phyloP scores from a whole-genome alignment of 2,888 invertebrate species.

The Smittia sp. region DNA sequence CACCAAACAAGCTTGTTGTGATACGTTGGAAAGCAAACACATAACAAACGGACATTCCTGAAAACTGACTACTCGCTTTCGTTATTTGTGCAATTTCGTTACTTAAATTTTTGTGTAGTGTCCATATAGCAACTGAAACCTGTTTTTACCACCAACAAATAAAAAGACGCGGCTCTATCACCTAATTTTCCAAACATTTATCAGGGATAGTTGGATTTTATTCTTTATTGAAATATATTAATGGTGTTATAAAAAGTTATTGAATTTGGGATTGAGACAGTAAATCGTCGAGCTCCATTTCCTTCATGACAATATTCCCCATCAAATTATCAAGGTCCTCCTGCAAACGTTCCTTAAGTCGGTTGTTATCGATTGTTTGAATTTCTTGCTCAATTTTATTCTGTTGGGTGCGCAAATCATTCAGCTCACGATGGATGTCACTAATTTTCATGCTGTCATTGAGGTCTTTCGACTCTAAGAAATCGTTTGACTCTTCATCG shows the following conservation, averaged over 20 bases:
- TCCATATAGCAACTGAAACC: too few relatives aligned
- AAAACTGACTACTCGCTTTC: too few relatives aligned
- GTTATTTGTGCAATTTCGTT: too few relatives aligned
- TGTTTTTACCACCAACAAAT: too few relatives aligned
- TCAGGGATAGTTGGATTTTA: too few relatives aligned
- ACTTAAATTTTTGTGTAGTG: too few relatives aligned
- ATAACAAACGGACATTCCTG: background rate
- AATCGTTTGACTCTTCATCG: conserved; percentile 14
- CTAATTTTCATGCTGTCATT: conserved; percentile 60
- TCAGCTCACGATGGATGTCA: conserved; percentile 69
- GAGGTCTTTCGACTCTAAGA: background rate
- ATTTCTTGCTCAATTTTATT: conserved; percentile 80
- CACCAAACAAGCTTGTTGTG: too few relatives aligned
- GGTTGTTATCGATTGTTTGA: conserved; percentile 79
- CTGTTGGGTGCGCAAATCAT: conserved; percentile 69
- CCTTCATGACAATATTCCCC: conserved; percentile 76
- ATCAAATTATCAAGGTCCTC: conserved; percentile 75
- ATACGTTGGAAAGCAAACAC: background rate
- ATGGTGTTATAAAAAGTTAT: background rate
- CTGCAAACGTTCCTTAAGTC: conserved; percentile 77
- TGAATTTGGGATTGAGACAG: background rate
- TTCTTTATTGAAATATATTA: too few relatives aligned
- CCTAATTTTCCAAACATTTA: too few relatives aligned
- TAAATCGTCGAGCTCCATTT: conserved; percentile 59
- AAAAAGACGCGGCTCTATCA: too few relatives aligned